Evolutionary conservation across 2,888 invertebrate genomes (phyloP).

Genomic region (Macrophya annulata): DNA sequence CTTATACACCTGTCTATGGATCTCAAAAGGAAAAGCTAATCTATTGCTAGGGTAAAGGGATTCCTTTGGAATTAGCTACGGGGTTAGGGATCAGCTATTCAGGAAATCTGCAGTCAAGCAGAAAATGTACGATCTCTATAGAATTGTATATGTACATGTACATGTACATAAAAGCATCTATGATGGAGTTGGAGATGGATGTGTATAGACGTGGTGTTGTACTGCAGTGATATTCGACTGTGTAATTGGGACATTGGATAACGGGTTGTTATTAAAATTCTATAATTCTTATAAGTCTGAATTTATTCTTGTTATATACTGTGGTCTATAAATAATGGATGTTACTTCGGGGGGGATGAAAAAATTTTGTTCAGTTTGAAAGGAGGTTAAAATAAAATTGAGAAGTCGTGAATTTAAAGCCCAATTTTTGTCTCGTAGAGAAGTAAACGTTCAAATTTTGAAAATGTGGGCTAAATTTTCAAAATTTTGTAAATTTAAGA

Average conservation of each 20-base stretch:
- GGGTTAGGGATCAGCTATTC: slow-evolving; percentile 15
- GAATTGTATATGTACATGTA: neutral
- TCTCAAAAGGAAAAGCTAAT: slow-evolving; percentile 33
- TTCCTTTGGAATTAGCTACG: slow-evolving; percentile 33
- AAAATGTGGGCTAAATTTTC: too few relatives aligned
- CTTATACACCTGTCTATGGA: slow-evolving; percentile 7
- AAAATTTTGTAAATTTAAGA: too few relatives aligned
- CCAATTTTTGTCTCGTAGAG: too few relatives aligned
- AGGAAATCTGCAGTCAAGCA: neutral
- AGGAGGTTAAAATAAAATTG: too few relatives aligned
- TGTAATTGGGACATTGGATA: neutral
- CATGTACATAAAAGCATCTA: neutral
- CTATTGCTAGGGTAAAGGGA: slow-evolving; percentile 21
- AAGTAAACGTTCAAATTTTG: too few relatives aligned
- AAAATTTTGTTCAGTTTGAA: too few relatives aligned
- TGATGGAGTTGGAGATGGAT: neutral
- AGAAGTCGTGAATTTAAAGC: too few relatives aligned
- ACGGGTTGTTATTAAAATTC: too few relatives aligned
- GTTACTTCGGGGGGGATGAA: too few relatives aligned
- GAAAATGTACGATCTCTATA: neutral
- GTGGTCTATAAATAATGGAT: too few relatives aligned
- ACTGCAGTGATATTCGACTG: neutral
- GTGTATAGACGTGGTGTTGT: neutral
- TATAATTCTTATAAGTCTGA: too few relatives aligned
- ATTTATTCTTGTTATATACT: too few relatives aligned